Evolutionary conservation across 2,797 vertebrate genomes (phyloP), one percentile per base, ranked within the genome.

Genomic region (Oreochromis mossambicus): DNA sequence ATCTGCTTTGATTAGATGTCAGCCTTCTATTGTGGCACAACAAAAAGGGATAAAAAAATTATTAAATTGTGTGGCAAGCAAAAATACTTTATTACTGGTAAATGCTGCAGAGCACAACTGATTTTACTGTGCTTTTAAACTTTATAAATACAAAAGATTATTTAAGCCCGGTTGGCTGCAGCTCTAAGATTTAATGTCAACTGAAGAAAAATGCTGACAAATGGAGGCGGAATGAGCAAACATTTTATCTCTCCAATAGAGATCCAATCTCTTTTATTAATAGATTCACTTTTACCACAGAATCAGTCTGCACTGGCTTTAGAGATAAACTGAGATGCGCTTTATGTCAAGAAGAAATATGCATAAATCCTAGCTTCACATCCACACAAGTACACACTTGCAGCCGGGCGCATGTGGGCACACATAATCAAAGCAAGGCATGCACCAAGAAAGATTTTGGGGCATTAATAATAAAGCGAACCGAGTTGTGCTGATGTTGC

Each of bases 181-280:
- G 55, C 29, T 19, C 63, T 21, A 51, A 77, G 55, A 84, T 84
- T 84, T 77, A 66, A 87, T 87, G 86, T 92, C 91, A 86, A 78
- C 61, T 76, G 55, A 76, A 87, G 51, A 86, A 90, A 88, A 90
- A 11, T 84, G 88, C 85, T 87, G 86, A 92, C 83, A 91, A 89
- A 87, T 70, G 21, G 70, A 86, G 52, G 55, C 36, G 79, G 73
- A 81, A 85, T 34, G 43, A 83, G 58, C 38, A 85, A 91, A 88
- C 63, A 91, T 87, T 83, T 75, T 50, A 50, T 75, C 46, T 75
- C 11, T 75, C 46, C 70, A 75, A 34, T 50, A 75, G 70, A 76
- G 88, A 91, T 92, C 83, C 55, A 78, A 86, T 90, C 81, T 85
- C 55, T 84, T 51, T 83, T 86, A 91, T 86, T 81, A 93, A 91